Base-by-base conservation (phyloP, 2,797 vertebrate species). In the Glyptemys insculpta region DNA sequence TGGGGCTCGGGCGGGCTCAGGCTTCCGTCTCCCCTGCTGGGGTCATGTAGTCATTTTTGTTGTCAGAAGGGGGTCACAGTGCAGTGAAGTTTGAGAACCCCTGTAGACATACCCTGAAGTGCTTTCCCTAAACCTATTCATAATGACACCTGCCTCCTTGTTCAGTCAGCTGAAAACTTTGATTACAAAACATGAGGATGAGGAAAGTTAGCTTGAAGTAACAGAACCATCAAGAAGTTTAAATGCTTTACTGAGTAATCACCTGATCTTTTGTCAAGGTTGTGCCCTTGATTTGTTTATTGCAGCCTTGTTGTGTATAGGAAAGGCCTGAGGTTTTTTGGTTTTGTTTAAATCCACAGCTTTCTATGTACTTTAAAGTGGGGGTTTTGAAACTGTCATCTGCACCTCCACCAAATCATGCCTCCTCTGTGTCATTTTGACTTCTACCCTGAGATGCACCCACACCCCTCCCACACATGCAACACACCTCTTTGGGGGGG, bases 401-500 rank as follows among this genome's bases (percentile, higher is more conserved):
- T 41, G 37, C 21, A 41, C 23, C 37, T 41, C 37, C 21, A 12
- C 9, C 65, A 72, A 72, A 72, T 72, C 68, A 23, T 25, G 5
- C 4, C 21, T 10, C 68, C 37, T 41, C 68, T 14, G 65, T 85
- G 37, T 88, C 62, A 6, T 0, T 87, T 94, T 65, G 86, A 2
- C 54, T 86, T 88, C 41, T 85, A 59, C 9, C n/a, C 54, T 23
- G 31, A 91, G n/a, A 23, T 68, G 19, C 16, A 68, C 25, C 56
- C 5, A 56, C 25, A 27, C 57, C 57, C 27, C 5, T 31, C 16
- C 18, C 12, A 3, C 14, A 3, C 8, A 23, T 65, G 3, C 44
- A 27, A 49, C 23, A 18, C 52, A 21, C 29, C 2, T 31, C 4
- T 53, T 79, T 34, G 3, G 6, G 4, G 4, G 0, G 0, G 4